Evolutionary conservation across 2,113 vertebrate genomes (phyloP).

Genomic region (Lutjanus erythropterus): DNA sequence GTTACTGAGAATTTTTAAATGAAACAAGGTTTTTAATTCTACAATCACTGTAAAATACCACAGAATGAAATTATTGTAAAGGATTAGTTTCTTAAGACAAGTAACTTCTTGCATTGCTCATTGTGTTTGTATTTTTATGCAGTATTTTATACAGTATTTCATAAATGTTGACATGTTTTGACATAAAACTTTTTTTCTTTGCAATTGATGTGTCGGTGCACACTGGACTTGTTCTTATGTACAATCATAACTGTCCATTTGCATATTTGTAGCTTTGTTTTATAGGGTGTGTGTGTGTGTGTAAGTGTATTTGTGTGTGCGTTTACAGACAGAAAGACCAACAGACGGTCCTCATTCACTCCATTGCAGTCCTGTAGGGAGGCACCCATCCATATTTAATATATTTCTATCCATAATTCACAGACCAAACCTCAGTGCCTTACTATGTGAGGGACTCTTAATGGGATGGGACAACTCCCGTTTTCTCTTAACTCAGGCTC

Average conservation of each 20-base stretch:
- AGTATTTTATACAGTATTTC: neutral
- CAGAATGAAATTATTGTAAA: neutral
- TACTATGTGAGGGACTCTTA: conserved; percentile 56
- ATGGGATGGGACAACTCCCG: conserved; percentile 55
- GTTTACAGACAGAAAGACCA: conserved; percentile 2
- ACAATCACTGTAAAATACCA: neutral
- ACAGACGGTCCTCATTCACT: conserved; percentile 41
- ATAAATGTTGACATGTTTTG: neutral
- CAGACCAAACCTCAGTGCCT: conserved; percentile 66
- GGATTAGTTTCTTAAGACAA: neutral
- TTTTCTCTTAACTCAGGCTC: conserved; percentile 25
- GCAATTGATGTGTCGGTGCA: neutral
- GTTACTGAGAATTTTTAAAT: neutral
- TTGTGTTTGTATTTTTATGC: neutral
- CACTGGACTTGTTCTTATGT: neutral
- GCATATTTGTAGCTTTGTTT: neutral
- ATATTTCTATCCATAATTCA: conserved; percentile 80
- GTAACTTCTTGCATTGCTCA: neutral
- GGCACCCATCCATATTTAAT: conserved; percentile 79
- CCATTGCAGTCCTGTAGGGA: conserved; percentile 33
- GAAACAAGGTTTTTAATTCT: neutral
- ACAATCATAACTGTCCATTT: neutral
- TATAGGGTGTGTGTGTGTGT: conserved; percentile 2
- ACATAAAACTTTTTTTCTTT: neutral
- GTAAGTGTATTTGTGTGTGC: conserved; percentile 3